Evolutionary conservation across 2,888 invertebrate species (phyloP).

Genomic region (Xylota sylvarum): DNA sequence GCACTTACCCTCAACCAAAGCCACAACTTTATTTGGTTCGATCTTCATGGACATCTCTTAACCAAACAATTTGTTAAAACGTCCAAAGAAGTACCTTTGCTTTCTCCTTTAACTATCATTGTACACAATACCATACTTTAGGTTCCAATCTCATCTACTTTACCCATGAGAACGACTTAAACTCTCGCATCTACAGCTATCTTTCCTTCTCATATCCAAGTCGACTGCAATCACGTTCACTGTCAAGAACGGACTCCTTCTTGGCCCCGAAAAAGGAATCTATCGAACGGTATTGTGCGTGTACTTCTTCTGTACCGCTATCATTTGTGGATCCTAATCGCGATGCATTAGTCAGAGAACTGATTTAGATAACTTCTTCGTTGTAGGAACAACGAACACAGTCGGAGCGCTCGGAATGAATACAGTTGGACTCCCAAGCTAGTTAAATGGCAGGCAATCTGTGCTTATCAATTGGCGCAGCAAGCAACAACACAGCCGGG

Average conservation of each 20-base stretch:
- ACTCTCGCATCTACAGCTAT: constrained; percentile 67
- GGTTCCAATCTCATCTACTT: constrained; percentile 46
- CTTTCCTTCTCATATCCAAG: constrained; percentile 60
- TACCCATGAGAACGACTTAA: constrained; percentile 73
- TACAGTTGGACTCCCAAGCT: constrained; percentile 40
- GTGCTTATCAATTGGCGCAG: constrained; percentile 74
- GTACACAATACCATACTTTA: constrained; percentile 15
- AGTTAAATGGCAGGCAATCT: constrained; percentile 66
- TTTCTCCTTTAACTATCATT: constrained; percentile 11
- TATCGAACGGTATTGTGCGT: constrained; percentile 75
- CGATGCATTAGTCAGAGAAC: constrained; percentile 74
- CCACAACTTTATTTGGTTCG: constrained; percentile 43
- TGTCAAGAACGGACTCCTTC: constrained; percentile 52
- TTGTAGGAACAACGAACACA: constrained; percentile 14
- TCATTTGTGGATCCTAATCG: constrained; percentile 74
- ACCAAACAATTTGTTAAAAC: constrained; percentile 71
- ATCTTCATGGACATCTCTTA: constrained; percentile 70
- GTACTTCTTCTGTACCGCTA: constrained; percentile 73
- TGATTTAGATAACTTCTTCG: constrained; percentile 74
- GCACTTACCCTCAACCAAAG: constrained; percentile 31
- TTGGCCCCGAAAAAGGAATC: constrained; percentile 61
- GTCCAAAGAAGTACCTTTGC: constrained; percentile 23
- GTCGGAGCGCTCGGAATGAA: constrained; percentile 18
- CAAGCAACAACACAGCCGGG: constrained; percentile 53
- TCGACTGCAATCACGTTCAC: constrained; percentile 65